A percentile compares a stretch with the other conserved stretches of the same genome.
Conservation (phyloP, 1,140 invertebrate genomes). For the Megathymus violae region DNA sequence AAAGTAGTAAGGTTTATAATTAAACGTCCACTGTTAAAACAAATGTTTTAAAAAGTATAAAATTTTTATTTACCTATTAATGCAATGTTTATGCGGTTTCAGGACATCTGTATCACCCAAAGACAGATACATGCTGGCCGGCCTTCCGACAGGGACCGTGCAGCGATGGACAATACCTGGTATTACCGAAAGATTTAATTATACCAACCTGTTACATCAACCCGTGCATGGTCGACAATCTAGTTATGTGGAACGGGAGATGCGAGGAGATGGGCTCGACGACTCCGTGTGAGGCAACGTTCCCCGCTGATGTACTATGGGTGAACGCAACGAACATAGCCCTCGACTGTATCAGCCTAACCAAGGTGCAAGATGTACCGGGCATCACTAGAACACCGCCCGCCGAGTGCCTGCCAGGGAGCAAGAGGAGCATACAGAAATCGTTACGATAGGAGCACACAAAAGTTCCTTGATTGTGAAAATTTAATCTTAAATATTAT, state of each 20-base stretch:
- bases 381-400: slow-evolving; percentile 2
- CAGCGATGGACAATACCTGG: slow-evolving; percentile 79
- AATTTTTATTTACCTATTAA: no score
- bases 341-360: slow-evolving; percentile 73
- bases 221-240: slow-evolving; percentile 81
- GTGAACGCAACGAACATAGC: slow-evolving; percentile 80
- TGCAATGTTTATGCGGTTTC: no score
- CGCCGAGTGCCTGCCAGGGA: slow-evolving; percentile 54
- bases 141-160: slow-evolving; percentile 87
- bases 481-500: no score
- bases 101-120: slow-evolving; percentile 86
- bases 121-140: slow-evolving; percentile 84
- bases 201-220: slow-evolving; percentile 85
- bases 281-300: slow-evolving; percentile 68
- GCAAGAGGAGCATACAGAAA: slow-evolving; percentile 55
- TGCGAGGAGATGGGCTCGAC: slow-evolving; percentile 81
- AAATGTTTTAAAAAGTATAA: no score
- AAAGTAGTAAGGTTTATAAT: no score
- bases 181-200: slow-evolving; percentile 79
- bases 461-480: no score
- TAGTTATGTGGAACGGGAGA: slow-evolving; percentile 77
- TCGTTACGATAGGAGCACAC: no score
- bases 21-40: no score
- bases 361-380: slow-evolving; percentile 55
- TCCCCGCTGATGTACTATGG: slow-evolving; percentile 62